Evolutionary conservation across 2,797 vertebrate species (phyloP), one percentile per base, ranked within the genome.

Genomic region (Scomberomorus guttatus): DNA sequence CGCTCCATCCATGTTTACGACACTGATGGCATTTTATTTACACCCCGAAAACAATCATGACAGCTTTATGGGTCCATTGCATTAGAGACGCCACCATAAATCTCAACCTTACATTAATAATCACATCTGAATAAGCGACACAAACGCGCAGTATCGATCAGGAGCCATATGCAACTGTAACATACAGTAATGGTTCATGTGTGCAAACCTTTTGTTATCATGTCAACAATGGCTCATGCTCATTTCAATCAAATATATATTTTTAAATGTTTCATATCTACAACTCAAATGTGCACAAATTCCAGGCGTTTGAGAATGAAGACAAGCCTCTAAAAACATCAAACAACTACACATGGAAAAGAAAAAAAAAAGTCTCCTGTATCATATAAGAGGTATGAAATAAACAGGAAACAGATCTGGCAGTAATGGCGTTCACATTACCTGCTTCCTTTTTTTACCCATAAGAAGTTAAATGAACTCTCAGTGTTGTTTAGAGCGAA

Each of bases 11-110:
- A 62, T 82, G 84, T 89, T 89, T 88, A 86, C 75, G 39, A 61
- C 69, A n/a, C 51, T 34, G 77, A 82, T 82, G 78, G 80, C 62
- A 62, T 89, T 91, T 85, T 73, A 80, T 66, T 92, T 79, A 74
- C 84, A 44, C 61, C 67, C 66, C 25, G 79, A 78, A 87, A 81
- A 85, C 84, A 80, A 80, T 50, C 52, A 24, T 15, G 77, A 55
- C 75, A 85, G 81, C 67, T 86, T 92, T 87, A 90, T 77, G 70
- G 48, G 80, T 81, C 72, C 34, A 27, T 81, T 89, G 87, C 73
- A 87, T 84, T 79, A 74, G 32, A 79, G 77, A 79, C 51, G 42
- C 48, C 37, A 42, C 68, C 74, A 81, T 88, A 79, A 87, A 90
- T 86, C 73, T 73, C 60, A 48, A 42, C 44, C 56, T 59, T n/a